Base-by-base conservation (phyloP, 2,113 vertebrate species). In the Proterorhinus semilunaris region DNA sequence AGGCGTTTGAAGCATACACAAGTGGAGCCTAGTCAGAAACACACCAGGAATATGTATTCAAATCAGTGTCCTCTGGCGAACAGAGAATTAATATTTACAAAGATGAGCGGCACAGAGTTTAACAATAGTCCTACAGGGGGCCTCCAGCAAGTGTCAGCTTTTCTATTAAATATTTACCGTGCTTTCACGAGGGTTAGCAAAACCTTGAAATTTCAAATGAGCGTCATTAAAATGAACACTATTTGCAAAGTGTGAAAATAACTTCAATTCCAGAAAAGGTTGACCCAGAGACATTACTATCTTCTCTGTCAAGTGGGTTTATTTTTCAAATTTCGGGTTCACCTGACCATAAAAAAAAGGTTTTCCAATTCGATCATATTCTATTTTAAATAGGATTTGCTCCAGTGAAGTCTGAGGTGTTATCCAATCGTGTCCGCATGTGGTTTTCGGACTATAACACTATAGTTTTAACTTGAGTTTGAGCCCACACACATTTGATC, bases 81-180 rank as follows among this genome's bases (percentile, higher is more conserved):
- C 7, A 53, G 15, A 27, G 7, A 74, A 65, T 50, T 61, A n/a
- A 45, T 63, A 44, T 69, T 66, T n/a, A 13, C 12, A 11, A n/a
- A n/a, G 10, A 42, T 16, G 7, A 58, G 47, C 13, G 8, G 44
- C 53, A 43, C 13, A 61, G 42, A 61, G 58, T 61, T 61, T 61
- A 61, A 61, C 58, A 61, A 15, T 7, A 15, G 7, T 61, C 42
- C 42, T 58, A 11, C 53, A 17, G 53, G 36, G 55, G 36, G 36
- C 55, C 36, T 44, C 13, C 13, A 61, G 42, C 58, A 61, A 43
- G 13, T 49, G 59, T 45, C 16, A 46, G 59, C 42, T 64, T 2
- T 5, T 48, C 8, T 64, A 67, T 73, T 68, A 74, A 74, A 75
- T 68, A 71, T 68, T 46, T 11, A 68, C 48, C 43, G 59, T 44